Base-by-base conservation (phyloP, 1,140 invertebrate species). In the Mercenaria mercenaria region DNA sequence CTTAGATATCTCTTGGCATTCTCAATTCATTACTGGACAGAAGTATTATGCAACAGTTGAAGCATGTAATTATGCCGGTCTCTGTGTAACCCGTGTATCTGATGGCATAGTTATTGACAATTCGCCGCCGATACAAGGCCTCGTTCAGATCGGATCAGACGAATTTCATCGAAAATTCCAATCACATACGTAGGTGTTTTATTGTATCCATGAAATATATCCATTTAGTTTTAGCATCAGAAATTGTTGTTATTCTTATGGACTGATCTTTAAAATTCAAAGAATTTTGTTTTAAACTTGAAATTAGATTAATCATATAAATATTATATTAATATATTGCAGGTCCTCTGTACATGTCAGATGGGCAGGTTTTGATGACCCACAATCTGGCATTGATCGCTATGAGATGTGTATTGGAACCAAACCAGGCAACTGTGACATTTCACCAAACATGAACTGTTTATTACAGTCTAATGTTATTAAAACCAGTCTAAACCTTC, bases 81-180 rank as follows among this genome's bases (percentile, higher is more conserved):
- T 92, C 20, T 92, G 92, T 87, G 80, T 82, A 15, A 64, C 52
- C 41, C 32, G 67, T 20, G 37, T 83, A 20, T 92, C 92, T 10
- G 90, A 92, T 69, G 92, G 91, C 23, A 50, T 92, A 37, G 79
- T 89, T 18, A 56, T 91, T 29, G 92, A 92, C 41, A 79, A 77
- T 32, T 90, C 92, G 13, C 85, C 92, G 15, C 92, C 92, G 18
- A 76, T 89, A 69, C 69, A 52, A 32, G 92, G 92, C 8, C 18
- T 84, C 47, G 86, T 92, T 23, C 43, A 76, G 18, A 76, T 81
- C 26, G 92, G 92, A 34, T 74, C 26, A 32, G 56, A 67, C 32
- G 86, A 64, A 13, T 29, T 20, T 18, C 84, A 91, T 74, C n/a
- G 32, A 29, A 69, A 41, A 88, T 91, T 90, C 39, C 32, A 80